Evolutionary conservation across 2,113 vertebrate species (phyloP), one percentile per base, ranked within the genome.

Genomic region (Eretmochelys imbricata): DNA sequence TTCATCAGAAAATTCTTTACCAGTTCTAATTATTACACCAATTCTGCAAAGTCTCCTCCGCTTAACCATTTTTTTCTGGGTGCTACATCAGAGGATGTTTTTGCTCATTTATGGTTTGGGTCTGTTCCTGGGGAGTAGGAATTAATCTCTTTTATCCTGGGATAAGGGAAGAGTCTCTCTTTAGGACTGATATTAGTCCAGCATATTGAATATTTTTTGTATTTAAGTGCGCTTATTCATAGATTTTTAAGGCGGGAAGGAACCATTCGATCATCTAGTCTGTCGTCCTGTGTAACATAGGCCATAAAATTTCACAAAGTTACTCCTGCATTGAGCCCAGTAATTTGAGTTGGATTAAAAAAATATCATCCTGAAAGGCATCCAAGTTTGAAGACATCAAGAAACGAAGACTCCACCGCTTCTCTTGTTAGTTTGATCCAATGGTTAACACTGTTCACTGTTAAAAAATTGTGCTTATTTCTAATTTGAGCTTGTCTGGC

Each of bases 81-180:
- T 82, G 85, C 20, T 92, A 42, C 55, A 92, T 55, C 76, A 62
- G 59, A 35, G 95, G 29, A 49, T 10, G 35, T 84, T 75, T 88
- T 79, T 95, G 95, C 84, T 85, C 35, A 20, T 93, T 94, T 83
- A 89, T 82, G 46, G 84, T 89, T 82, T 88, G n/a, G 10, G 17
- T 59, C 89, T 11, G 31, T 51, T 93, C 59, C 89, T 89, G 22
- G 3, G 22, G 20, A 25, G 87, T 38, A 85, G 31, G 29, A 86
- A 48, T 14, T 5, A 89, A 62, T 89, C 16, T 84, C 81, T 89
- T 76, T 59, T 6, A 49, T 31, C 13, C 35, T 69, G 3, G 78
- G 80, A 2, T 46, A 69, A 91, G 6, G 48, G 17, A 90, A 93
- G 9, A 69, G 7, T 54, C 81, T 12, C 3, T 42, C 48, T 89